Evolutionary conservation across 1,140 invertebrate species (phyloP).

Genomic region (Eurosta solidaginis): DNA sequence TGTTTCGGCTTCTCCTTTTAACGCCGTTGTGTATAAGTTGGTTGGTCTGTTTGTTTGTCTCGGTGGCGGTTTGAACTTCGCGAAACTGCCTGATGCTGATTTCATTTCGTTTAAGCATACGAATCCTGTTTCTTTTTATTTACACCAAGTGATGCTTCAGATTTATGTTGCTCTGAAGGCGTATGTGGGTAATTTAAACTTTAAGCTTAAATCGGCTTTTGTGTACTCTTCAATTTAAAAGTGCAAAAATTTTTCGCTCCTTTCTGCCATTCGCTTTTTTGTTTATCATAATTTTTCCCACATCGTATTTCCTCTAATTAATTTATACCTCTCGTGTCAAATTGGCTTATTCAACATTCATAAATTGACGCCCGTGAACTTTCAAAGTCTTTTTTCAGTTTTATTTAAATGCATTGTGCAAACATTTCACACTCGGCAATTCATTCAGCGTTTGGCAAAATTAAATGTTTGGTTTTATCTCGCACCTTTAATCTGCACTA

Average conservation of each 20-base stretch:
- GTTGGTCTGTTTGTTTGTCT: not conserved
- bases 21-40: not conserved
- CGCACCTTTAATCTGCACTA: not conserved
- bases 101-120: not conserved
- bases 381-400: too few species aligned
- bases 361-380: not conserved
- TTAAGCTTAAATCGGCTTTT: not conserved
- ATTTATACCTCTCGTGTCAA: not conserved
- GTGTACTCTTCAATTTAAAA: not conserved
- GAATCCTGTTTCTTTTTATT: not conserved
- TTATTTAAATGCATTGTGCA: too few species aligned
- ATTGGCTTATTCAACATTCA: slow-evolving; percentile 1
- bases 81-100: slow-evolving; percentile 5
- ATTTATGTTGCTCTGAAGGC: not conserved
- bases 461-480: not conserved
- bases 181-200: not conserved
- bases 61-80: not conserved
- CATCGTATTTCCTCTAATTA: not conserved
- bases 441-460: not conserved
- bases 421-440: too few species aligned
- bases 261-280: not conserved
- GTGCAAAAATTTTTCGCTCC: not conserved
- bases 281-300: not conserved
- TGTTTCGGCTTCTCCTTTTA: not conserved
- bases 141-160: not conserved